Base-by-base conservation (phyloP, 2,888 invertebrate genomes). In the Heterodera filipjevi region DNA sequence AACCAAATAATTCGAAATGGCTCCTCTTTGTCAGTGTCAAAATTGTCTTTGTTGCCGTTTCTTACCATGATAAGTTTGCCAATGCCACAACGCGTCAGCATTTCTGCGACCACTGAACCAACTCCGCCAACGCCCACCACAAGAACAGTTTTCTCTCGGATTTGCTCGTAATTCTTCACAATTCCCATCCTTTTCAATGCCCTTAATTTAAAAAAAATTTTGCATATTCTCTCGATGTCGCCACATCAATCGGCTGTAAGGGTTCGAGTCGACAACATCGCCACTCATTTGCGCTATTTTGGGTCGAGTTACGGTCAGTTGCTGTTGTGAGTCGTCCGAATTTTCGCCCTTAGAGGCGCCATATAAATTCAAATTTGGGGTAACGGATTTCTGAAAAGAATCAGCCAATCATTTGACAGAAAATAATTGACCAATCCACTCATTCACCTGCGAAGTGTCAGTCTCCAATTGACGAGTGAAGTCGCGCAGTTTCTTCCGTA, bases 31-130 rank as follows among this genome's bases (percentile, higher is more conserved):
- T 39, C 39, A 39, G 39, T 39, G 39, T 2, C 2, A 39, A 33
- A 33, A 33, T 68, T 12, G 14, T 3, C 14, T 68, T 14, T 14
- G 16, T 68, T 68, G n/a, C n/a, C 93, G 94, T 91, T 39, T 92
- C 92, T 71, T 2, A 73, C 35, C 71, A 99, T 92, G 80, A 99
- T 92, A 78, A 98, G 91, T 44, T 81, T 96, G 82, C 99, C 99
- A 84, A 99, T 94, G 1, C 98, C 99, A 90, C 99, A 99, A 82
- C 99, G 92, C 2, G 98, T 97, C 75, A 99, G 91, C 99, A 99
- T 99, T 91, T 99, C 99, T 66, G 99, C 97, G 1, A 99, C 96
- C 2, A 99, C 99, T 91, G 96, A 96, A 66, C 99, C 99, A n/a
- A 99, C 98, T 53, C 99, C 99, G 0, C 99, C 99, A 0, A 99